phyloP scores from a whole-genome alignment of 2,113 vertebrate species.

The Sceloporus tristichus region DNA sequence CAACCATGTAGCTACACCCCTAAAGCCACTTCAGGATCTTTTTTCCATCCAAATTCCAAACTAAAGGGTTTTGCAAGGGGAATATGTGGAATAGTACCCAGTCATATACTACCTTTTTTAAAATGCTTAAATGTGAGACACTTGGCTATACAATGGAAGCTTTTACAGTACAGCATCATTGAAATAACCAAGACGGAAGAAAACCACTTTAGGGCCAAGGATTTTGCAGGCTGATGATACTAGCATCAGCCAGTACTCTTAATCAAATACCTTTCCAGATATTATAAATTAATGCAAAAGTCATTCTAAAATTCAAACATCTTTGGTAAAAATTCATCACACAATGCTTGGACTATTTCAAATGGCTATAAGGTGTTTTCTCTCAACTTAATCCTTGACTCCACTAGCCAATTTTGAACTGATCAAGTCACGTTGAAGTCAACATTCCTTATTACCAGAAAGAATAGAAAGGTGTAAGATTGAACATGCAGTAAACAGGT shows the following conservation, averaged over 20 bases:
- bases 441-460: neutral
- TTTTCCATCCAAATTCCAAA: no score
- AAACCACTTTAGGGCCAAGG: constrained; percentile 28
- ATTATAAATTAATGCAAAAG: constrained; percentile 54
- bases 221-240: constrained; percentile 29
- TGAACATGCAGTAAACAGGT: neutral
- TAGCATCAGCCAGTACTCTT: constrained; percentile 23
- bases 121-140: neutral
- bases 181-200: neutral
- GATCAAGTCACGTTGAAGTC: neutral
- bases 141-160: constrained; percentile 48
- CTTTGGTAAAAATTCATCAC: constrained; percentile 65
- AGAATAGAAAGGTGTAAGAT: neutral
- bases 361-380: constrained; percentile 50
- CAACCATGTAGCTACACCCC: no score
- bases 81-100: constrained; percentile 32
- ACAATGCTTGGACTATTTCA: constrained; percentile 53
- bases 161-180: constrained; percentile 7
- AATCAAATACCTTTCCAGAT: constrained; percentile 64
- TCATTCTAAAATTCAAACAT: constrained; percentile 31
- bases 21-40: no score
- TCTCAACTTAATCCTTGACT: constrained; percentile 12
- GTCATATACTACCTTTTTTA: constrained; percentile 44
- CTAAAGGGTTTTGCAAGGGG: no score
- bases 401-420: neutral